Base-by-base conservation (phyloP, 2,113 vertebrate genomes). In the Siphamia tubifer region DNA sequence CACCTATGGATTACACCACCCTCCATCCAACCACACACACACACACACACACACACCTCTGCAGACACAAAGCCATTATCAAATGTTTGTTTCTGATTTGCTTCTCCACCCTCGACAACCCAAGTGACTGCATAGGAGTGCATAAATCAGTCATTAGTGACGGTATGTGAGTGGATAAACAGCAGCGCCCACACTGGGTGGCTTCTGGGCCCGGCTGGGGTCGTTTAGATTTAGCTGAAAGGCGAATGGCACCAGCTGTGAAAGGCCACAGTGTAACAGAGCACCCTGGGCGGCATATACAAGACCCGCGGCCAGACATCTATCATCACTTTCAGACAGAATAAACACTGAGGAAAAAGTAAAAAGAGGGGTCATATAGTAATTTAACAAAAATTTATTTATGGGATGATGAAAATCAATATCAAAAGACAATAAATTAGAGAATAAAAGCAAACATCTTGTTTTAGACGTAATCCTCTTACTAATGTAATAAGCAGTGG, bases 171-270 rank as follows among this genome's bases (percentile, higher is more conserved):
- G 21, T 25, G 64, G 68, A 49, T 56, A 79, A 83, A 82, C 79
- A 76, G 28, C 47, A 4, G 60, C 68, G 16, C 30, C 21, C 45
- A 10, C 5, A 2, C 42, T 36, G 73, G 53, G 61, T 34, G 57
- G 53, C 43, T 58, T 24, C 54, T 42, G 11, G 38, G 9, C 58
- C 40, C 64, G n/a, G 16, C 17, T 45, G 69, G 71, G 20, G 25
- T 71, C 44, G 24, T 23, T 74, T 52, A 55, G 6, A 3, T 20
- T 54, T 35, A 39, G 73, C 63, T 19, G 36, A 35, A 44, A 45
- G 69, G 69, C n/a, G 56, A 68, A 54, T 16, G 67, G 76, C 56
- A 43, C 60, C 84, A 83, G 84, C 79, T 82, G 78, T 35, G 79
- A 60, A 3, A 27, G 60, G 70, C 62, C 61, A 24, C 51, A 8